A percentile compares a stretch with the other conserved stretches of the same genome.
Evolutionary conservation across 2,797 vertebrate genomes (phyloP).

Genomic region (Geotria australis): DNA sequence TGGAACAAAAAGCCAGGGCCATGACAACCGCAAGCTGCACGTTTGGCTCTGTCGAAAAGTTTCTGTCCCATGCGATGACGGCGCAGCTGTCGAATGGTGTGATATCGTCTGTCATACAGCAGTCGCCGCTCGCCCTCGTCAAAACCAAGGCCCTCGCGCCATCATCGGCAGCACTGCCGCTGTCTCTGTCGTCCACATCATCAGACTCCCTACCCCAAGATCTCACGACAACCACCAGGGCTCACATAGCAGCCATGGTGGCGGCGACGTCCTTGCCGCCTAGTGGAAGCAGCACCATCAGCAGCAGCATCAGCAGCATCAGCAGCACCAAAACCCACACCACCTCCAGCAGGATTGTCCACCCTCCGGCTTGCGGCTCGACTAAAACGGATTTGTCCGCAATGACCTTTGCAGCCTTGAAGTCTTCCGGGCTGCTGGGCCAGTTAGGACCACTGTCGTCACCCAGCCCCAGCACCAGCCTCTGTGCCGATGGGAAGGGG

Average conservation of each 20-base stretch:
- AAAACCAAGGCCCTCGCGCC: neutral
- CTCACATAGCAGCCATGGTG: neutral
- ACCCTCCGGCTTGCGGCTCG: neutral
- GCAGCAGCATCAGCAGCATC: neutral
- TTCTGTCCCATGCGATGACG: neutral
- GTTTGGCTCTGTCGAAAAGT: neutral
- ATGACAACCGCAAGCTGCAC: no score
- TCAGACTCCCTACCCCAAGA: neutral
- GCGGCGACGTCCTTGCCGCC: neutral
- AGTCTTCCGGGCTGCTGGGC: no score
- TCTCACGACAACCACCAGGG: neutral
- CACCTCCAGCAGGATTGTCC: neutral
- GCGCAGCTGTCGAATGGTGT: neutral
- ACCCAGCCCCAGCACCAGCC: neutral
- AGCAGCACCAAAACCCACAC: no score
- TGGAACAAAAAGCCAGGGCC: no score
- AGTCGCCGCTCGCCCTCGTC: neutral
- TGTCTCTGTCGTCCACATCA: no score
- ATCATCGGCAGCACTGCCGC: neutral
- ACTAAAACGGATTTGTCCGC: no score
- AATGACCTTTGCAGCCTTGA: no score
- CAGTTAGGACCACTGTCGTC: neutral
- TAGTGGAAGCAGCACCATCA: neutral
- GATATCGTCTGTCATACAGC: neutral
- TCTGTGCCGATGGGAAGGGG: neutral